Conservation (phyloP, 1,140 invertebrate species). For the Mylabris phalerata region DNA sequence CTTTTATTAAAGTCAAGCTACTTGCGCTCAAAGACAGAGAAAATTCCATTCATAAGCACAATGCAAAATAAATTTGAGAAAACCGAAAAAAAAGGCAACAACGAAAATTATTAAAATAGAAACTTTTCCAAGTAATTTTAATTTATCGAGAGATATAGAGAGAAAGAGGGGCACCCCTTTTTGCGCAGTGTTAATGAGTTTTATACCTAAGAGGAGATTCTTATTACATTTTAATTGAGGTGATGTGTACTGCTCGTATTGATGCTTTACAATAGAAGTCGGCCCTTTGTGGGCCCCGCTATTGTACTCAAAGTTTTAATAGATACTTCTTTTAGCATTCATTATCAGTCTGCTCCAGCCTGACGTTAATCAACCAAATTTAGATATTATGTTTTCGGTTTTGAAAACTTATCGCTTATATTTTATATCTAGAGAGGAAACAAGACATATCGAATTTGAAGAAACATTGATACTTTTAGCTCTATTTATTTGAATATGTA, state of each 20-base stretch:
- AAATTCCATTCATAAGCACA: too few relatives aligned
- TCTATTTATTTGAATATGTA: too few relatives aligned
- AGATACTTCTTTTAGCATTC: constrained; percentile 43
- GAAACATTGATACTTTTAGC: too few relatives aligned
- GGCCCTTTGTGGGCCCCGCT: constrained; percentile 30
- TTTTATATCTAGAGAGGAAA: neutral
- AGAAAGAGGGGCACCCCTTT: constrained; percentile 19
- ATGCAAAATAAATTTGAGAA: too few relatives aligned
- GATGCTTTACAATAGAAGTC: constrained; percentile 36
- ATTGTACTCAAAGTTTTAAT: constrained; percentile 42
- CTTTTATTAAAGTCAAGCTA: too few relatives aligned
- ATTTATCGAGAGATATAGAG: constrained; percentile 22
- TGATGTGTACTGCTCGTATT: constrained; percentile 39
- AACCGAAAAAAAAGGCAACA: too few relatives aligned
- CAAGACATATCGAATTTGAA: too few relatives aligned
- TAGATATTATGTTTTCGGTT: constrained; percentile 35
- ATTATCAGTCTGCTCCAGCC: constrained; percentile 38
- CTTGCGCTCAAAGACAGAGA: too few relatives aligned
- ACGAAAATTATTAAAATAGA: constrained; percentile 18
- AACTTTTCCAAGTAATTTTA: constrained; percentile 32
- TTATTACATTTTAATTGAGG: constrained; percentile 44
- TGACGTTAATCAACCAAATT: constrained; percentile 39
- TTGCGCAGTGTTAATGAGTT: constrained; percentile 40
- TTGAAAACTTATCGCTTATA: constrained; percentile 23
- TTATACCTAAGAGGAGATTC: constrained; percentile 37